These are phyloP conservation scores for Sarcophaga rosellei DNA, from an alignment of 2,888 invertebrate genomes.

Conservation along the genomic window DNA sequence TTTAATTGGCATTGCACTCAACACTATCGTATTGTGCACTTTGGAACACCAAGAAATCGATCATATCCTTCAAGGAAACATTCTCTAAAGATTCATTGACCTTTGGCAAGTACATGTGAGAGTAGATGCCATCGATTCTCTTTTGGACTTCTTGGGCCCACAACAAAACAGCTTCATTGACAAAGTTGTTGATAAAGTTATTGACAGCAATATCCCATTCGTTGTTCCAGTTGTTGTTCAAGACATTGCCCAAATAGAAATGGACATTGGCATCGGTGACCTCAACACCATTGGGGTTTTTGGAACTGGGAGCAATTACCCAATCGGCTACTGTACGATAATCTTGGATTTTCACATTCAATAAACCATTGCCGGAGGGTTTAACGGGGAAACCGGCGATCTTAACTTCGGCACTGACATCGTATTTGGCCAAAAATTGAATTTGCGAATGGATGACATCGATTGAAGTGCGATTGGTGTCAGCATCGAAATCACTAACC, in stretches of 20 bases:
- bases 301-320: conserved; percentile 55
- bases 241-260: conserved; percentile 71
- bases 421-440: conserved; percentile 71
- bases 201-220: conserved; percentile 73
- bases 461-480: conserved; percentile 68
- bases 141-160: conserved; percentile 70
- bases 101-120: conserved; percentile 47
- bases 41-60: conserved; percentile 31
- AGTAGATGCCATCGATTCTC: conserved; percentile 41
- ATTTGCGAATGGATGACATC: conserved; percentile 72
- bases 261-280: conserved; percentile 70
- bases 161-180: conserved; percentile 63
- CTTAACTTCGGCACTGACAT: conserved; percentile 52
- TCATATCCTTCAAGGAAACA: conserved; percentile 66
- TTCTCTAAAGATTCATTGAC: conserved; percentile 66
- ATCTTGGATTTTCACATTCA: conserved; percentile 71
- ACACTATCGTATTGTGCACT: conserved; percentile 34
- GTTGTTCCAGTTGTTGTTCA: conserved; percentile 71
- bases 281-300: conserved; percentile 63
- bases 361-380: conserved; percentile 61
- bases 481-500: conserved; percentile 65
- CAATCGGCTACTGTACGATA: conserved; percentile 71
- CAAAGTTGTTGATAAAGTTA: conserved; percentile 69
- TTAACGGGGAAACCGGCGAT: conserved; percentile 68
- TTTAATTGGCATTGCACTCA: conserved; percentile 40